Evolutionary conservation across 2,888 invertebrate species (phyloP), one percentile per base, ranked within the genome.

Genomic region (Scaptomyza reducta): DNA sequence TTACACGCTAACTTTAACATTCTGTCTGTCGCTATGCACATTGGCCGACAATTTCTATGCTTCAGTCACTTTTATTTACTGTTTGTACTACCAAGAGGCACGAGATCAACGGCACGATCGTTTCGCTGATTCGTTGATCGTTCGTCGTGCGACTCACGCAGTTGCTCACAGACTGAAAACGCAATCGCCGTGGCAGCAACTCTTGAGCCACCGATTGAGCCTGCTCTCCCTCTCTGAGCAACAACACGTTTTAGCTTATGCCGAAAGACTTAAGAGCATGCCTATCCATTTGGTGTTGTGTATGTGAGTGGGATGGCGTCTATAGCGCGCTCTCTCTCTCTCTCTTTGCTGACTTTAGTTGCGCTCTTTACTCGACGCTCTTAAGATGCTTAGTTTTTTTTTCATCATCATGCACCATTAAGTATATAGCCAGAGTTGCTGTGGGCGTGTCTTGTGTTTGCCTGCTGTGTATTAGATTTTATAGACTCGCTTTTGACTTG

Each of bases 381-480:
- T 82, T 81, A 81, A 74, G 56, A 25, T 47, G 3, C 27, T 6
- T 2, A 27, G 27, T 27, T 33, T 22, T 41, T 57, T 78, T 66
- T 64, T n/a, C n/a, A n/a, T n/a, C 18, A 62, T 78, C 70, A 77
- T 68, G 70, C 66, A 69, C 55, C 60, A 54, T 57, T 16, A 51
- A 63, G 56, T 68, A 68, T 45, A 69, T 70, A 75, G 68, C 13
- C 29, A 38, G 60, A 70, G 53, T 51, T 69, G 53, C 65, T 74
- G 82, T 82, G 79, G 81, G 81, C 81, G 81, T 77, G 85, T 72
- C 81, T 81, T 84, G 61, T 5, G 50, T 10, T 64, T 67, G 74
- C 66, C 69, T 29, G n/a, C 6, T 65, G 81, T 78, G 79, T 82
- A 83, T 83, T 83, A 83, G 82, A 85, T 83, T 82, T 83, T 82